Base-by-base conservation (phyloP, 2,113 vertebrate species). In the Sylvietta virens region DNA sequence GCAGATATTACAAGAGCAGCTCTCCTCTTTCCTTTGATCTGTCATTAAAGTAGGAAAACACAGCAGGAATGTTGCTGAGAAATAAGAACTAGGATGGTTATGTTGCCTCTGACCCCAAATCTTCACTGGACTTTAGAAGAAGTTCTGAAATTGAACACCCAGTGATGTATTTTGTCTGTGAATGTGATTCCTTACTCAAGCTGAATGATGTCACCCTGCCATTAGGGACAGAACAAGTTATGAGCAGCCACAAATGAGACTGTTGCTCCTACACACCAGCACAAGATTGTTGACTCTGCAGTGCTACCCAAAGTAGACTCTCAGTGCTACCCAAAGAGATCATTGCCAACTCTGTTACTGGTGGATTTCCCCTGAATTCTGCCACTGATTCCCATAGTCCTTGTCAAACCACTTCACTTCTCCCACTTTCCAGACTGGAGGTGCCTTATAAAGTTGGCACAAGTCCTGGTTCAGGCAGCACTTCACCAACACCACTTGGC, bases 191-290 rank as follows among this genome's bases (percentile, higher is more conserved):
- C 62, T 64, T 39, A 9, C 19, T 44, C 0, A 0, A 65, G 35
- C 47, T 18, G 35, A 58, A 81, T 70, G 86, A 83, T 57, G 88
- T 92, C 85, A 92, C 74, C 37, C 54, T 67, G 66, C 50, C 62
- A 18, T 39, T 28, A 28, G 53, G 74, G 88, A 48, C 3, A 5
- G 58, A 66, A 51, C 11, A 6, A 62, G 80, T 86, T 37, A 30
- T 4, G 53, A 87, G 33, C 74, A 80, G 58, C 42, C 67, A 50
- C 71, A 53, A 76, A 42, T 47, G 82, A 82, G 88, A 18, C 23
- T 37, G 39, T 54, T 11, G 13, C 53, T 90, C 78, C 70, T 77
- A 80, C 37, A 28, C 53, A 88, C 31, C 40, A 28, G 31, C 61
- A 72, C 65, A 31, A 73, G 62, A 69, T 30, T 11, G 4, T 6